These are phyloP conservation scores for Alces alces DNA, from an alignment of 2,113 vertebrate species.

Conservation along the genomic window DNA sequence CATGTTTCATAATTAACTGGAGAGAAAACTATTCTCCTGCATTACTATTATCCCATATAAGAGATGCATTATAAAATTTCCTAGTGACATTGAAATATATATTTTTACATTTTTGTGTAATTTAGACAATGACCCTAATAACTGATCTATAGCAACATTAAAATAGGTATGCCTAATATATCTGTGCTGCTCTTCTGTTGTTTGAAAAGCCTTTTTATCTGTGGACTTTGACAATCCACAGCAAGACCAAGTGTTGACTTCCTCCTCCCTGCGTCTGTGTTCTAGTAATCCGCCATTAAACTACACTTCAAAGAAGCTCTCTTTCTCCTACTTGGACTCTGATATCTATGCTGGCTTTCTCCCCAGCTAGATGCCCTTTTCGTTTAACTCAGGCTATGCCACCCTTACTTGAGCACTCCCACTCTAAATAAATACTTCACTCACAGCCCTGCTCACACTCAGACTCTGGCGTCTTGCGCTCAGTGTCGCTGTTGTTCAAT, in stretches of 20 bases:
- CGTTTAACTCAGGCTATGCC: background rate
- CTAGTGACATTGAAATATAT: background rate
- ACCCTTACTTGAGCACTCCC: background rate
- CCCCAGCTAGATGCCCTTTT: background rate
- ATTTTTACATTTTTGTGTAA: background rate
- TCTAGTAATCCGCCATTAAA: background rate
- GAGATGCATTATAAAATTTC: background rate
- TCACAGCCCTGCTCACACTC: background rate
- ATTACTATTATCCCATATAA: background rate
- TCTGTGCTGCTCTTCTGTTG: background rate
- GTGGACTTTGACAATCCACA: background rate
- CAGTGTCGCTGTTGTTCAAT: background rate
- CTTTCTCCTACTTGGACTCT: background rate
- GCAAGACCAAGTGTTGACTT: background rate
- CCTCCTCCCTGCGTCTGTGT: background rate
- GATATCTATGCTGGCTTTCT: background rate
- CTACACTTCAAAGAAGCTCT: background rate
- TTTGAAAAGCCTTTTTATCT: background rate
- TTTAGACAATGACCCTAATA: background rate
- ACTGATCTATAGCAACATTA: background rate
- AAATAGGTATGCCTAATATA: background rate
- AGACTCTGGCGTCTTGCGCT: background rate
- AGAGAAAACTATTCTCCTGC: background rate
- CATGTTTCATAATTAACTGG: background rate
- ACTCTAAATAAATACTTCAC: background rate